A percentile compares a stretch with the other conserved stretches of the same genome.
Conservation (phyloP, 2,113 vertebrate species). For the Ursus arctos region DNA sequence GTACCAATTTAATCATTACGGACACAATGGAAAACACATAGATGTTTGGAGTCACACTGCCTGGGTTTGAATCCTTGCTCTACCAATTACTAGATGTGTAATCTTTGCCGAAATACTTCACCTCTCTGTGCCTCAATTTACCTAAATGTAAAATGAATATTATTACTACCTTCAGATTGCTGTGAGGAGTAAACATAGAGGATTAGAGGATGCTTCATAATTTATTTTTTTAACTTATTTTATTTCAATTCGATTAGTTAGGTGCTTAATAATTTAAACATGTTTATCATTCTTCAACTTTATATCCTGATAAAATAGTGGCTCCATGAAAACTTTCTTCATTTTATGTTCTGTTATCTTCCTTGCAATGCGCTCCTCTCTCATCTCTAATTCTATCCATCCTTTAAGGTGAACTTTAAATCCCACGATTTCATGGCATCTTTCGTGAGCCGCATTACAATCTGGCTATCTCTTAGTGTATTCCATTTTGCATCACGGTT, state of each 20-base stretch:
- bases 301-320: conserved; percentile 34
- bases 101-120: conserved; percentile 43
- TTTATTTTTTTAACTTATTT: background rate
- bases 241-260: background rate
- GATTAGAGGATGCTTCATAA: background rate
- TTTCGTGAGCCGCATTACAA: background rate
- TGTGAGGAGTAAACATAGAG: background rate
- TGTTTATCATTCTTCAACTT: conserved; percentile 46
- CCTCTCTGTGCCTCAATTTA: background rate
- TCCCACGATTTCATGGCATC: background rate
- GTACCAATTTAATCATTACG: conserved; percentile 19
- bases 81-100: background rate
- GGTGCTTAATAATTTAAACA: background rate
- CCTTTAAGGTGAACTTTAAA: conserved; percentile 43
- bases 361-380: background rate
- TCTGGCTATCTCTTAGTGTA: conserved; percentile 9
- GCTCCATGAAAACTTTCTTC: conserved; percentile 9
- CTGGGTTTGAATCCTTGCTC: background rate
- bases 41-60: background rate
- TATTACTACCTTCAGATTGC: background rate
- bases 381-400: background rate
- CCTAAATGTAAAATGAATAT: background rate
- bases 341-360: background rate
- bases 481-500: background rate
- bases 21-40: background rate